phyloP scores from a whole-genome alignment of 1,140 invertebrate species.

The Neuroterus valhalla region DNA sequence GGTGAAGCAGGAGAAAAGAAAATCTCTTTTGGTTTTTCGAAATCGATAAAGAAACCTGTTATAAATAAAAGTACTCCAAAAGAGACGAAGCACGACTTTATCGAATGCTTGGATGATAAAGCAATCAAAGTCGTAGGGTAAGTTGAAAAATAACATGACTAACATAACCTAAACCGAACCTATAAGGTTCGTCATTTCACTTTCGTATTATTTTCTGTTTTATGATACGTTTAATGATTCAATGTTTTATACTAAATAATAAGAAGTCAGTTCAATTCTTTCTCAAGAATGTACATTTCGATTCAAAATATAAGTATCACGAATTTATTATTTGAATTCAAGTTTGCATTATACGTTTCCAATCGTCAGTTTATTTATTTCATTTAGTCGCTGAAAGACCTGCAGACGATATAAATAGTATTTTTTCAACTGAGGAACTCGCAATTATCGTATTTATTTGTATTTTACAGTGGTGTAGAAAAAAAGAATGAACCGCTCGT shows the following conservation, averaged over 20 bases:
- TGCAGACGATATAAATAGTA: too few species aligned
- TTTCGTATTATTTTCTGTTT: background rate
- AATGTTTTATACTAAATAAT: too few species aligned
- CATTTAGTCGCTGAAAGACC: too few species aligned
- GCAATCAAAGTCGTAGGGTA: constrained; percentile 84
- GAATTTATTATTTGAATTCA: background rate
- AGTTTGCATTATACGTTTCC: background rate
- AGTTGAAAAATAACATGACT: constrained; percentile 50
- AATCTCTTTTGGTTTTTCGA: constrained; percentile 86
- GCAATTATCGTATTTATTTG: too few species aligned
- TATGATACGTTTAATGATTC: too few species aligned
- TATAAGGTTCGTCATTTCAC: constrained; percentile 1
- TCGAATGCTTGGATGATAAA: constrained; percentile 85
- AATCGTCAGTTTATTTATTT: too few species aligned
- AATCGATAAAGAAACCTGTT: constrained; percentile 80
- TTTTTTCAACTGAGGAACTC: too few species aligned
- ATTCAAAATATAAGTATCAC: too few species aligned
- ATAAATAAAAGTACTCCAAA: constrained; percentile 69
- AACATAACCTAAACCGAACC: constrained; percentile 48
- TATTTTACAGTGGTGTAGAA: constrained; percentile 73
- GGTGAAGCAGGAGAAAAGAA: constrained; percentile 79
- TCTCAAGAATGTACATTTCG: too few species aligned
- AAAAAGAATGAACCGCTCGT: constrained; percentile 76
- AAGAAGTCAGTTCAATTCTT: too few species aligned
- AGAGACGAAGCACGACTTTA: constrained; percentile 79